Conservation (phyloP, 2,113 vertebrate species). For the Charina bottae region DNA sequence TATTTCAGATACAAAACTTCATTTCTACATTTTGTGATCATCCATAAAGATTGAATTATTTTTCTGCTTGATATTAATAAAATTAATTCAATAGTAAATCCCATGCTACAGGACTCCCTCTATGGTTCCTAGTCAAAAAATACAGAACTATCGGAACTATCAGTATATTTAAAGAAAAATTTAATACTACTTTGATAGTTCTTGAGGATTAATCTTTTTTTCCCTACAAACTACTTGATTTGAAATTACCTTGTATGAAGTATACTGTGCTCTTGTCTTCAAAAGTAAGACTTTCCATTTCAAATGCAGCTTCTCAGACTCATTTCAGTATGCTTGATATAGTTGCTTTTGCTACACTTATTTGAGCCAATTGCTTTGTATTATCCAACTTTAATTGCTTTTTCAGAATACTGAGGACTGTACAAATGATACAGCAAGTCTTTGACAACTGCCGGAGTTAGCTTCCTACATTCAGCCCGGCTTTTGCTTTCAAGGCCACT, state of each 20-base stretch:
- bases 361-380: not conserved
- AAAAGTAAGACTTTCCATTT: not conserved
- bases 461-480: not conserved
- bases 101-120: not conserved
- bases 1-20: not conserved
- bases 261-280: conserved; percentile 21
- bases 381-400: conserved; percentile 14
- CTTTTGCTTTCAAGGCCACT: not conserved
- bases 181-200: not conserved
- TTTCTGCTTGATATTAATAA: conserved; percentile 7
- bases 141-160: not conserved
- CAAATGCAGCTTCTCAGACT: conserved; percentile 11
- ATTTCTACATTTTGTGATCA: conserved; percentile 5
- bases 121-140: conserved; percentile 12
- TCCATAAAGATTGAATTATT: not conserved
- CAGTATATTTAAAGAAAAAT: conserved; percentile 34
- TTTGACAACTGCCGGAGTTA: not conserved
- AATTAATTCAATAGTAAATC: conserved; percentile 2
- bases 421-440: not conserved
- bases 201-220: conserved; percentile 3
- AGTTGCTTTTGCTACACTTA: not conserved
- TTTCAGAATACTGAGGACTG: not conserved
- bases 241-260: conserved; percentile 21
- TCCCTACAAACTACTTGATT: conserved; percentile 17
- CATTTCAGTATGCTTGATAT: conserved; percentile 6